Conservation (phyloP, 2,888 invertebrate species). For the Leptarthrus brevirostris region DNA sequence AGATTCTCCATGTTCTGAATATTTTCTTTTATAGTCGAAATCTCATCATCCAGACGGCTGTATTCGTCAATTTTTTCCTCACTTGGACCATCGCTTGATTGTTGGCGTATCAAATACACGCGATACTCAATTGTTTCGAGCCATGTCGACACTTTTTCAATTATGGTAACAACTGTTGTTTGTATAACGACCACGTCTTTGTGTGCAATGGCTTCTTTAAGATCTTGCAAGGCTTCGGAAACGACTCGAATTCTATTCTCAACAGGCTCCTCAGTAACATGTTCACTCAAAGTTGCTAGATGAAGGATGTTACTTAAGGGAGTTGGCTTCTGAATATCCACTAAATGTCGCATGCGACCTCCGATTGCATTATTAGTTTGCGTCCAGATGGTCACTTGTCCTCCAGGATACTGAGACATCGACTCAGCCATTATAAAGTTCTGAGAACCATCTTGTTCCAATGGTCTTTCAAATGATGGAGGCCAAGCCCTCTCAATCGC, state of each 20-base stretch:
- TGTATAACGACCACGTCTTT: constrained; percentile 73
- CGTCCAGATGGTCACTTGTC: constrained; percentile 66
- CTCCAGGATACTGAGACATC: constrained; percentile 37
- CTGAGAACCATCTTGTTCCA: constrained; percentile 48
- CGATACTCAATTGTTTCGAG: constrained; percentile 86
- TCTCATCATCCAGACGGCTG: constrained; percentile 74
- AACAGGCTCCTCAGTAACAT: constrained; percentile 69
- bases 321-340: constrained; percentile 69
- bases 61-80: constrained; percentile 72
- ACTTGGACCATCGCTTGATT: constrained; percentile 71
- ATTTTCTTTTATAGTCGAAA: constrained; percentile 75
- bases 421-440: constrained; percentile 48
- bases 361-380: constrained; percentile 69
- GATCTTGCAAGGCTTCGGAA: constrained; percentile 65
- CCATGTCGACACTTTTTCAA: constrained; percentile 86
- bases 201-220: constrained; percentile 70
- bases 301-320: constrained; percentile 74
- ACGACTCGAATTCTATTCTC: constrained; percentile 72
- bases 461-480: constrained; percentile 50
- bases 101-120: constrained; percentile 74
- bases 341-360: constrained; percentile 70
- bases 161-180: constrained; percentile 77
- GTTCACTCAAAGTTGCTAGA: constrained; percentile 72
- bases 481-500: constrained; percentile 60
- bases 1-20: constrained; percentile 74